phyloP scores from a whole-genome alignment of 2,113 vertebrate species.

The Henicopernis longicauda region DNA sequence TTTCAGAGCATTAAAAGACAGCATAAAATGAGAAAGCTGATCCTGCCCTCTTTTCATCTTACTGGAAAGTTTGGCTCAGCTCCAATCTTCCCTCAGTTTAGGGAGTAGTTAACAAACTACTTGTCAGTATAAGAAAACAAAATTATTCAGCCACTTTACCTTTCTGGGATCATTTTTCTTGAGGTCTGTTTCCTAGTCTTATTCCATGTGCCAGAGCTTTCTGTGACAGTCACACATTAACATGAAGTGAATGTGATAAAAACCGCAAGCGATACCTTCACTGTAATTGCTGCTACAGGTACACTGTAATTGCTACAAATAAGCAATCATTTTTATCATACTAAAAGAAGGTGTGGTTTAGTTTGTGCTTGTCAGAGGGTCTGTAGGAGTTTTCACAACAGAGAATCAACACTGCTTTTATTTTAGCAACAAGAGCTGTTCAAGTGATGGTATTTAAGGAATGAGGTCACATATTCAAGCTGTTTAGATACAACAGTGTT shows the following conservation, averaged over 20 bases:
- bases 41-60: not conserved
- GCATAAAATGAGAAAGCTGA: not conserved
- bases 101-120: not conserved
- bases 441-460: slow-evolving; percentile 70
- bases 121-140: not conserved
- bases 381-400: slow-evolving; percentile 31
- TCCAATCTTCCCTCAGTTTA: not conserved
- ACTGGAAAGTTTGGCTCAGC: not conserved
- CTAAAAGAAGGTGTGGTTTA: slow-evolving; percentile 24
- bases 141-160: not conserved
- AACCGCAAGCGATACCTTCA: accelerated
- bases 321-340: not conserved
- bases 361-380: not conserved
- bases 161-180: not conserved
- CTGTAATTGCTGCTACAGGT: not conserved
- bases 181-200: not conserved
- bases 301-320: not conserved
- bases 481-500: slow-evolving; percentile 58
- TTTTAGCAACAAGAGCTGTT: slow-evolving; percentile 60
- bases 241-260: not conserved
- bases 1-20: not conserved
- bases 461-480: slow-evolving; percentile 61
- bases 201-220: not conserved
- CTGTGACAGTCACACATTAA: not conserved
- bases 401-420: slow-evolving; percentile 35